A percentile compares a stretch with the other conserved stretches of the same genome.
Evolutionary conservation across 2,797 vertebrate genomes (phyloP).

Genomic region (Hapalemur alaotrensis): DNA sequence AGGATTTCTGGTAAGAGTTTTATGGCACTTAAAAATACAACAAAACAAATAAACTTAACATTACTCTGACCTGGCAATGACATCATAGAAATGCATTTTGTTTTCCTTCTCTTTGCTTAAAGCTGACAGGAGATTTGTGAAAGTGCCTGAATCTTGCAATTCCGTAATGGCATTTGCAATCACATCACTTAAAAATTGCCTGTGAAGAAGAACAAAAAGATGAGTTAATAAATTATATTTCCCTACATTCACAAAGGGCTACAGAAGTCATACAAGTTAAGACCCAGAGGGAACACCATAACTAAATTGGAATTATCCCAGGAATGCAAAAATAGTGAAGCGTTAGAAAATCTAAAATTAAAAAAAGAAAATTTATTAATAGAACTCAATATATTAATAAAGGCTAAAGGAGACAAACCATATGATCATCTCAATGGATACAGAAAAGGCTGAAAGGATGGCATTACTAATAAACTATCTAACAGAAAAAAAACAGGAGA

Average conservation of each 20-base stretch:
- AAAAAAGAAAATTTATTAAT: background rate
- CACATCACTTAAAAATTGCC: constrained; percentile 86
- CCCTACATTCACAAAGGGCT: background rate
- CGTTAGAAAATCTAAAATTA: background rate
- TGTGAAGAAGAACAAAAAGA: constrained; percentile 72
- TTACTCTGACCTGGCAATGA: constrained; percentile 85
- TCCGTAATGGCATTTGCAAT: constrained; percentile 82
- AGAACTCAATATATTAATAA: background rate
- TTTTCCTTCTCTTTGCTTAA: constrained; percentile 82
- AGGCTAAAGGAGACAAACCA: background rate
- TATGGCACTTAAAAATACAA: constrained; percentile 31
- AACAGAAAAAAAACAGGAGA: no score
- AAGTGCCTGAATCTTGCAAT: constrained; percentile 86
- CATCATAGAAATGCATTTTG: constrained; percentile 79
- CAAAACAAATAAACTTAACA: background rate
- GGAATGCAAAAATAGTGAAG: background rate
- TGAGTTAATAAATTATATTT: background rate
- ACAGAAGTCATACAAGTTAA: background rate
- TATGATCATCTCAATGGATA: background rate
- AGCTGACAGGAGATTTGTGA: constrained; percentile 83
- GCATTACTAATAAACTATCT: no score
- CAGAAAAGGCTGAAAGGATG: background rate
- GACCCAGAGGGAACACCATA: background rate
- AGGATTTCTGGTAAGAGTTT: constrained; percentile 4
- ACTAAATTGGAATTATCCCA: background rate